Evolutionary conservation across 2,113 vertebrate species (phyloP).

Genomic region (Cyprinus carpio): DNA sequence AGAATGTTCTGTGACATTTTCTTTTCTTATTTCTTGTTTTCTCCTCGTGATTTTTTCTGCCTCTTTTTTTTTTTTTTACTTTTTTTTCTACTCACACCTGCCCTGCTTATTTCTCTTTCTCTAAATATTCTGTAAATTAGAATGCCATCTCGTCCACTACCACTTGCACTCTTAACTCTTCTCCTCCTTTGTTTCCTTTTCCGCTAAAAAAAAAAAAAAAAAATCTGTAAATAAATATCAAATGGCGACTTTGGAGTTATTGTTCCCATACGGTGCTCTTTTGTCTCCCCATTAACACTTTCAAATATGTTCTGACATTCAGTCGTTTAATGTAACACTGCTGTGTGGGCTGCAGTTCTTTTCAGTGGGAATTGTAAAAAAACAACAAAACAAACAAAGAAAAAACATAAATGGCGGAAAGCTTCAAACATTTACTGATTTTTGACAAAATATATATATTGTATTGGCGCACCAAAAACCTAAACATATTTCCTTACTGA

Average conservation of each 20-base stretch:
- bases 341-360: neutral
- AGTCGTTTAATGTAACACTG: too few relatives aligned
- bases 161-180: neutral
- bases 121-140: constrained; percentile 1
- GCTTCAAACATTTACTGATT: neutral
- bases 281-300: neutral
- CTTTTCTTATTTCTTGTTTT: too few relatives aligned
- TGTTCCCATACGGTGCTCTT: neutral
- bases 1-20: neutral
- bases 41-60: neutral
- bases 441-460: neutral
- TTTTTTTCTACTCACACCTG: neutral
- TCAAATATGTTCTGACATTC: neutral
- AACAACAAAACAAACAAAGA: too few relatives aligned
- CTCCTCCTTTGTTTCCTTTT: neutral
- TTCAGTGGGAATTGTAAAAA: neutral
- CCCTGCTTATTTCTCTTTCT: neutral
- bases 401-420: neutral
- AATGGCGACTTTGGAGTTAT: neutral
- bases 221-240: neutral
- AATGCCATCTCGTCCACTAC: neutral
- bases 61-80: too few relatives aligned
- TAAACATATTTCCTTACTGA: neutral
- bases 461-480: neutral
- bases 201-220: neutral